phyloP scores from a whole-genome alignment of 30 jellyfish, hydroid and myxozoan genomes.

The Nemopilema nomurai region DNA sequence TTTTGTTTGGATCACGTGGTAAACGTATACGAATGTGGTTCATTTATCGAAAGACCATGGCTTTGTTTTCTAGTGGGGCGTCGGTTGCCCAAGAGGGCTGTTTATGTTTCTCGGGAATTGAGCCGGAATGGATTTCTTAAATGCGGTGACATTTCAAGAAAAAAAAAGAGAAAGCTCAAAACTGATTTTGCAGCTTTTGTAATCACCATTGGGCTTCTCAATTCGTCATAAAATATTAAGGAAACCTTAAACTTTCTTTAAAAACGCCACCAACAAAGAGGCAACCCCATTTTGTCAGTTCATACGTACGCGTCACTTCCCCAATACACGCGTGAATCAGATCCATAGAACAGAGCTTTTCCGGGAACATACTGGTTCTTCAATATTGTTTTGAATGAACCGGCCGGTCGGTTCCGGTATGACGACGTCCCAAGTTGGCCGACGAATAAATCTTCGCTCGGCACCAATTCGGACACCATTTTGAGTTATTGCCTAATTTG shows the following conservation, averaged over 20 bases:
- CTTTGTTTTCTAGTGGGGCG: not conserved
- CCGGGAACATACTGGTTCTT: not conserved
- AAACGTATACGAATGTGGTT: not conserved
- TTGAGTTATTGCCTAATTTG: not conserved
- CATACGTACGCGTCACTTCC: not conserved
- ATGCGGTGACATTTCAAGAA: not conserved
- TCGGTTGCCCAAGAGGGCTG: not conserved
- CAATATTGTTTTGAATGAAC: not conserved
- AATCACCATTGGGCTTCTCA: too few species aligned
- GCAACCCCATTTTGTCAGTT: not conserved
- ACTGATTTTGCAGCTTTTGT: not conserved
- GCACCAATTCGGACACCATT: not conserved
- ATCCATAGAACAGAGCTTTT: not conserved
- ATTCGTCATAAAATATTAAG: too few species aligned
- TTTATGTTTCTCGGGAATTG: not conserved
- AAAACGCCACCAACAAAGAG: not conserved
- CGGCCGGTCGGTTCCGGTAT: not conserved
- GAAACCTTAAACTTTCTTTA: too few species aligned
- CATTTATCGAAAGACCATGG: not conserved
- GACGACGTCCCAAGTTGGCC: not conserved
- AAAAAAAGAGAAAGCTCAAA: too few species aligned
- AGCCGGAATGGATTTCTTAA: not conserved
- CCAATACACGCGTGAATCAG: not conserved
- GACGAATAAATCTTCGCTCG: not conserved
- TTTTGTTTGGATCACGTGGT: not conserved